These are phyloP conservation scores for Alectura lathami DNA, from an alignment of 2,113 vertebrate species.

Conservation along the genomic window DNA sequence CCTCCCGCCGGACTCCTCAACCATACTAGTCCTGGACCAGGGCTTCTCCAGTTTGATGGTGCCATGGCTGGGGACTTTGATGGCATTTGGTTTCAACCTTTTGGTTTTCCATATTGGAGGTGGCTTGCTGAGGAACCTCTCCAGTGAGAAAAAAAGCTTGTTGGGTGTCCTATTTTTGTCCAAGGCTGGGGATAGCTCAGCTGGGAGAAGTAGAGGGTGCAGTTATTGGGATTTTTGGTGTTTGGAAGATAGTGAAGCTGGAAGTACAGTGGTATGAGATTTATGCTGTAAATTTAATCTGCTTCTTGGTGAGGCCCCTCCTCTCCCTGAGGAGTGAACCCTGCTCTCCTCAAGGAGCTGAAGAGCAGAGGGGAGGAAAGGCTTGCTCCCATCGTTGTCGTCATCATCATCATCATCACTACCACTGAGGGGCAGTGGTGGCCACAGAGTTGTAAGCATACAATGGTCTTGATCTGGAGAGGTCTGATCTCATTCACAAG, in stretches of 20 bases:
- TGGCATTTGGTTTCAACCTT: neutral
- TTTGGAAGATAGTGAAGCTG: neutral
- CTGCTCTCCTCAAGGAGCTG: neutral
- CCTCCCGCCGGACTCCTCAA: neutral
- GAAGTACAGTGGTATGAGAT: neutral
- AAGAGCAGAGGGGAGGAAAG: neutral
- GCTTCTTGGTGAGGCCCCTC: neutral
- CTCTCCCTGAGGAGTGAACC: neutral
- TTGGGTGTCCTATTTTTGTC: neutral
- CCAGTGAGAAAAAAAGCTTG: neutral
- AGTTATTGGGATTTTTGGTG: neutral
- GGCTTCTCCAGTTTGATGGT: rapidly evolving
- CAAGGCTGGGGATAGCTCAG: neutral
- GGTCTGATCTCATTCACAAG: neutral
- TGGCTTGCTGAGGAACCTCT: neutral
- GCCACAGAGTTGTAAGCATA: neutral
- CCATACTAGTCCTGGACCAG: neutral
- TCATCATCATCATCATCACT: neutral
- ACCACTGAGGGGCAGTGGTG: neutral
- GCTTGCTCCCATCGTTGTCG: neutral
- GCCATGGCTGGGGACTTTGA: neutral
- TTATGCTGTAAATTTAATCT: neutral
- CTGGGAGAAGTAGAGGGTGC: neutral
- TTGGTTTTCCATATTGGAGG: neutral
- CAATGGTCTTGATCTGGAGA: rapidly evolving